Conservation (phyloP, 2,113 vertebrate species). For the Rhinoptilus africanus region DNA sequence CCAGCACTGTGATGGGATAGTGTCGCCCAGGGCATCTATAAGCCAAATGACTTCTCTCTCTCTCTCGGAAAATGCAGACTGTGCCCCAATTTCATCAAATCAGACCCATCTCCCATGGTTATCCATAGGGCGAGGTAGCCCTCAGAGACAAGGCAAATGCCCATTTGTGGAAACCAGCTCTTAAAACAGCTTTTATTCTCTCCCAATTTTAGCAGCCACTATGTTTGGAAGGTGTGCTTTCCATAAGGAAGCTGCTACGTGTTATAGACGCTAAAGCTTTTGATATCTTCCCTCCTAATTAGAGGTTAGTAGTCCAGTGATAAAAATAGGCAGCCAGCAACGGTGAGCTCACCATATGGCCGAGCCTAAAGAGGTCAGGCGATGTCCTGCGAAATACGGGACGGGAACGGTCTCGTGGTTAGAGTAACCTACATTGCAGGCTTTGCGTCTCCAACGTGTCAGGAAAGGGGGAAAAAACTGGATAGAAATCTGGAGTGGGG, state of each 20-base stretch:
- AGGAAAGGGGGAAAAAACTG: not conserved
- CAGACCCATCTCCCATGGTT: not conserved
- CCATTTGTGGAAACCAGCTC: not conserved
- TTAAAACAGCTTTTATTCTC: not conserved
- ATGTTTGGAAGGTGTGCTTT: not conserved
- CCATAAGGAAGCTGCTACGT: not conserved
- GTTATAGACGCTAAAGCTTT: not conserved
- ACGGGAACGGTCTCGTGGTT: fast-evolving
- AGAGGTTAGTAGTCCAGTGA: constrained; percentile 47
- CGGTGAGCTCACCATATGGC: not conserved
- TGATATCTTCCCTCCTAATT: constrained; percentile 36
- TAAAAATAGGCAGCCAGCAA: not conserved
- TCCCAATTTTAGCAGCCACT: not conserved
- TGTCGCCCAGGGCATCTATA: not conserved
- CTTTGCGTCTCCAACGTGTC: not conserved
- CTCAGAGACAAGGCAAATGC: not conserved
- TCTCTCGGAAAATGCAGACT: not conserved
- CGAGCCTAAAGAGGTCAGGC: not conserved
- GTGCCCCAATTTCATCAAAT: not conserved
- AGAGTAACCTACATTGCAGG: not conserved
- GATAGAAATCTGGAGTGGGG: not conserved
- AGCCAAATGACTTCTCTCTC: not conserved
- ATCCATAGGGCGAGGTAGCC: not conserved
- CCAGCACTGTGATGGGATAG: not conserved
- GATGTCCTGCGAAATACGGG: not conserved